Percentiles rank a stretch among this genome's conserved stretches.
These are phyloP conservation scores for Habroteleia sp. DNA, from an alignment of 2,888 invertebrate species.

Conservation along the genomic window DNA sequence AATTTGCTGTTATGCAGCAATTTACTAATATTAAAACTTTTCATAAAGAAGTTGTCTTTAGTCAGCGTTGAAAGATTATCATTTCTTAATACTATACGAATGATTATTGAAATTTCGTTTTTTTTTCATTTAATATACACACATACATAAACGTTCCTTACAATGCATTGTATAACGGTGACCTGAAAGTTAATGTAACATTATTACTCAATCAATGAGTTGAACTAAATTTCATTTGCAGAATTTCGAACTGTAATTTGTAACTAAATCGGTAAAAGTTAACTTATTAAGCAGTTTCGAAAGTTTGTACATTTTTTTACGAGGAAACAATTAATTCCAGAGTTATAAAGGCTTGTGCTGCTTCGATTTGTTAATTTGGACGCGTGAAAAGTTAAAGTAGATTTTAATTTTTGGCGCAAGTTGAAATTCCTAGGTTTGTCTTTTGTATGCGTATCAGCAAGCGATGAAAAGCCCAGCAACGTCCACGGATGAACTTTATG, in stretches of 20 bases:
- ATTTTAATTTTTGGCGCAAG: slow-evolving; percentile 44
- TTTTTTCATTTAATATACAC: slow-evolving; percentile 13
- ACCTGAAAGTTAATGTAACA: slow-evolving; percentile 28
- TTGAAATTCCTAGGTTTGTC: slow-evolving; percentile 34
- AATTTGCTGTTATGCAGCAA: slow-evolving; percentile 50
- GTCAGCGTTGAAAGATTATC: not conserved
- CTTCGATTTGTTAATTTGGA: slow-evolving; percentile 40
- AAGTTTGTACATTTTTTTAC: slow-evolving; percentile 23
- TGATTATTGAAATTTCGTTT: slow-evolving; percentile 26
- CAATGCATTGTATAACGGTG: slow-evolving; percentile 18
- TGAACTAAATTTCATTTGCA: slow-evolving; percentile 22
- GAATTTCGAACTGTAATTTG: slow-evolving; percentile 41
- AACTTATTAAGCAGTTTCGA: slow-evolving; percentile 33
- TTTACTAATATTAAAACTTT: slow-evolving; percentile 49
- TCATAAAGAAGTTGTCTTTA: too few species aligned
- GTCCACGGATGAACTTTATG: slow-evolving; percentile 48
- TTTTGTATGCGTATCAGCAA: slow-evolving; percentile 52
- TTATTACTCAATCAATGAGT: slow-evolving; percentile 27
- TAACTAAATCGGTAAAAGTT: slow-evolving; percentile 49
- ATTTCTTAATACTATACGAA: slow-evolving; percentile 15
- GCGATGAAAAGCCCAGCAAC: slow-evolving; percentile 46
- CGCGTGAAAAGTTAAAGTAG: slow-evolving; percentile 41
- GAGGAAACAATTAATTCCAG: too few species aligned
- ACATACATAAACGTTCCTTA: not conserved
- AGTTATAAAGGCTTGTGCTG: too few species aligned